A percentile compares a stretch with the other conserved stretches of the same genome.
Conservation (phyloP, 2,797 vertebrate species). For the Squalus acanthias region DNA sequence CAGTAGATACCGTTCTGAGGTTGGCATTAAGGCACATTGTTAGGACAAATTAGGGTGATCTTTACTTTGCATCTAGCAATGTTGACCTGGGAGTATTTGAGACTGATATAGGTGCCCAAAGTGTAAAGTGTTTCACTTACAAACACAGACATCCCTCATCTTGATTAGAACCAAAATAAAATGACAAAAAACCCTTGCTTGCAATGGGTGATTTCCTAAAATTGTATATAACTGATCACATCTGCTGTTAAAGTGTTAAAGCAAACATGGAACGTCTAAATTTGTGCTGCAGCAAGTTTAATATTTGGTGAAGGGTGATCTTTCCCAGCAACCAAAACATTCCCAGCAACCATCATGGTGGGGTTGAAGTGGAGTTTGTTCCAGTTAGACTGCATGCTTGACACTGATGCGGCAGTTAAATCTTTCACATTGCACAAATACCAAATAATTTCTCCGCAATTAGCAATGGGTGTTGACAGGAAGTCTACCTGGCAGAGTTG, state of each 20-base stretch:
- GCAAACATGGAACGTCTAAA: neutral
- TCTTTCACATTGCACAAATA: neutral
- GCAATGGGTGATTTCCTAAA: neutral
- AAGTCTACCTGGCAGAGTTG: conserved; percentile 19
- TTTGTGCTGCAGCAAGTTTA: neutral
- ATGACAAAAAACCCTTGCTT: neutral
- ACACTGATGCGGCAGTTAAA: neutral
- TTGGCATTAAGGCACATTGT: neutral
- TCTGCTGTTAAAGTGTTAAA: neutral
- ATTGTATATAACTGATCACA: neutral
- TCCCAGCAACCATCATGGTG: neutral
- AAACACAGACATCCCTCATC: too few relatives aligned
- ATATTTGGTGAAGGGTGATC: neutral
- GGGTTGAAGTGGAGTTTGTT: neutral
- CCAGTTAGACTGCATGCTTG: neutral
- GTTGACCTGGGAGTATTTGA: too few relatives aligned
- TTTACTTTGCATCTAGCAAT: too few relatives aligned
- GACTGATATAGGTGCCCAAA: too few relatives aligned
- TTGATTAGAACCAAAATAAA: too few relatives aligned
- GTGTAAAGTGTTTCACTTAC: too few relatives aligned
- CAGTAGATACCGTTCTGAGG: neutral
- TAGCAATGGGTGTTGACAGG: conserved; percentile 12
- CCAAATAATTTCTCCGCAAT: neutral
- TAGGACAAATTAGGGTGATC: neutral
- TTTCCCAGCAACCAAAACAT: neutral